Base-by-base conservation (phyloP, 2,797 vertebrate species). In the Cyclopterus lumpus region DNA sequence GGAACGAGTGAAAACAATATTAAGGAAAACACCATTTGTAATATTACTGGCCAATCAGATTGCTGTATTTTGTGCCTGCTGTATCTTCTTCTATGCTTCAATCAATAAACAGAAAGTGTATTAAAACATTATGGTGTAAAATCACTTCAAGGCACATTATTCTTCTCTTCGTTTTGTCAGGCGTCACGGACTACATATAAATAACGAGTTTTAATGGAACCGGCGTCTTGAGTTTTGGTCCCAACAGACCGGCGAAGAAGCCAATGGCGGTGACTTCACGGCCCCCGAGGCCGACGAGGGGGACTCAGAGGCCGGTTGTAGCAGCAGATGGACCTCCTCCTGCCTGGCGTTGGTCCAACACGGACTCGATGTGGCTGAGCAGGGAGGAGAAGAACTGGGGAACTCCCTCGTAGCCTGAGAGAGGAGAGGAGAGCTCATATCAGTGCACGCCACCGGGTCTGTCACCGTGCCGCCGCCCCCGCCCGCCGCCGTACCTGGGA, bases 321-420 rank as follows among this genome's bases (percentile, higher is more conserved):
- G 57, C 48, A 58, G 86, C 58, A 66, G 73, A 48, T 16, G 64
- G 58, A 36, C 49, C 48, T 53, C 71, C 48, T 15, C 9, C 4
- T n/a, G 9, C 9, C 9, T 1, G 18, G 18, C 68, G 71, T 40
- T 64, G 74, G 64, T 91, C 87, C 82, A 95, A 58, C 64, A 95
- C 76, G 7, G 86, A 87, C 77, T 95, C 64, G 0, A 95, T 93
- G 66, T 94, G 93, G 40, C 81, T 87, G 34, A 96, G 91, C 73
- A 95, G 89, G 40, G 91, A 92, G 11, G 92, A 88, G 87, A 95
- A 94, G 77, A 96, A 95, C 83, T 95, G 93, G 0, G 94, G 92
- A 38, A 95, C 94, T 0, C 94, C 95, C 53, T 96, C 94, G 5
- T 96, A 95, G 3, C 95, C 95, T 95, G 58, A 38, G 0, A 18